These are phyloP conservation scores for Cantharis nigra DNA, from an alignment of 2,888 invertebrate species.

Conservation along the genomic window DNA sequence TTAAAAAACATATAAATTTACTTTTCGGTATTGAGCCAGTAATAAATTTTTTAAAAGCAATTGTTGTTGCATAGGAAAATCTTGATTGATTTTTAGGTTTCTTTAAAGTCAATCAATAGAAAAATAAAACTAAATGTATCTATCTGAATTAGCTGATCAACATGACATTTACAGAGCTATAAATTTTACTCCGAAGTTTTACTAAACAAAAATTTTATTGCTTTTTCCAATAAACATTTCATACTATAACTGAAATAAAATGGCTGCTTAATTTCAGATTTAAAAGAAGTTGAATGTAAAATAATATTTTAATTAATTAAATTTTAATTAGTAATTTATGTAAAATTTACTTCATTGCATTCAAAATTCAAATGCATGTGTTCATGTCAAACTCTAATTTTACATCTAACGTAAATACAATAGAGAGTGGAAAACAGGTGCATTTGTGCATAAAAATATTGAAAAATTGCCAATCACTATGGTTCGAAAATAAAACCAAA, in stretches of 20 bases:
- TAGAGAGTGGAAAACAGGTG: too few relatives aligned
- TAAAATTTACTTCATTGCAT: too few relatives aligned
- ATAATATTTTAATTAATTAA: too few relatives aligned
- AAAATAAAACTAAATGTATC: background rate
- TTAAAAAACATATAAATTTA: background rate
- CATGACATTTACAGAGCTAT: background rate
- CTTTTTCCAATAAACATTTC: background rate
- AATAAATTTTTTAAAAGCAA: too few relatives aligned
- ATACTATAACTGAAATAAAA: background rate
- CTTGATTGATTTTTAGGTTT: background rate
- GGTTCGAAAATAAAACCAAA: too few relatives aligned
- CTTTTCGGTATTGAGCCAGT: background rate
- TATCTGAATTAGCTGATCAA: background rate
- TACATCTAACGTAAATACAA: too few relatives aligned
- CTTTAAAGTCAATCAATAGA: background rate
- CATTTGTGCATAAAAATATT: too few relatives aligned
- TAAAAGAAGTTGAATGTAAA: background rate
- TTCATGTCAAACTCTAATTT: too few relatives aligned
- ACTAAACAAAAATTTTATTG: background rate
- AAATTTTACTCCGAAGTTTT: background rate
- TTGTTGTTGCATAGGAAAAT: background rate
- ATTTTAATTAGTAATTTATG: too few relatives aligned
- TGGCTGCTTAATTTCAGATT: background rate
- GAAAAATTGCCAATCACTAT: too few relatives aligned
- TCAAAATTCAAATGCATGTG: too few relatives aligned